A percentile compares a stretch with the other conserved stretches of the same genome.
Evolutionary conservation across 2,888 invertebrate species (phyloP).

Genomic region (Heliconius ethilla): DNA sequence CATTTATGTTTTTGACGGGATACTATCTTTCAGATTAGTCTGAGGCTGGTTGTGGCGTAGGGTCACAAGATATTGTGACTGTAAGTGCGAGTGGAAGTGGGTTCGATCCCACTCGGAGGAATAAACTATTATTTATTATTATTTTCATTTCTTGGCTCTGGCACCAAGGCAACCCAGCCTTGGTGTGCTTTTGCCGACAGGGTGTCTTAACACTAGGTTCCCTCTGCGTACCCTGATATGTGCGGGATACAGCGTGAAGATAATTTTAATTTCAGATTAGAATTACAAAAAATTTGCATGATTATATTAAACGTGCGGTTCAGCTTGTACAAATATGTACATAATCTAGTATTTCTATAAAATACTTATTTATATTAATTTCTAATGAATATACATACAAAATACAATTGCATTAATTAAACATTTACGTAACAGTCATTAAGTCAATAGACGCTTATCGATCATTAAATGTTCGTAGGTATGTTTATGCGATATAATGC

Average conservation of each 20-base stretch:
- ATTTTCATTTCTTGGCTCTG: too few relatives aligned
- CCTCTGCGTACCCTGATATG: too few relatives aligned
- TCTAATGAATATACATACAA: constrained; percentile 6
- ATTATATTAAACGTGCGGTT: not conserved
- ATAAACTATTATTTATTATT: too few relatives aligned
- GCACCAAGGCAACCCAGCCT: too few relatives aligned
- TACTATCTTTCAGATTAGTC: not conserved
- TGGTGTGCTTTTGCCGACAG: too few relatives aligned
- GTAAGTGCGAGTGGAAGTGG: too few relatives aligned
- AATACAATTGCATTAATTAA: not conserved
- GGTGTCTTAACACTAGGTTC: too few relatives aligned
- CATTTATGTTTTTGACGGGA: too few relatives aligned
- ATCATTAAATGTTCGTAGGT: not conserved
- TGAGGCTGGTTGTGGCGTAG: too few relatives aligned
- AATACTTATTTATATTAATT: constrained; percentile 6
- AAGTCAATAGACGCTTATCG: constrained; percentile 7
- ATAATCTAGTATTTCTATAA: not conserved
- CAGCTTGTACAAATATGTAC: constrained; percentile 2
- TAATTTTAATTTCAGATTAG: not conserved
- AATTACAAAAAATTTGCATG: not conserved
- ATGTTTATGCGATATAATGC: not conserved
- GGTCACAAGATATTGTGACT: too few relatives aligned
- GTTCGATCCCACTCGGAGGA: too few relatives aligned
- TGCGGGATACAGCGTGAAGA: too few relatives aligned
- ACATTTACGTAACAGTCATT: constrained; percentile 5